phyloP scores from a whole-genome alignment of 2,113 vertebrate genomes.

The Bufo gargarizans region DNA sequence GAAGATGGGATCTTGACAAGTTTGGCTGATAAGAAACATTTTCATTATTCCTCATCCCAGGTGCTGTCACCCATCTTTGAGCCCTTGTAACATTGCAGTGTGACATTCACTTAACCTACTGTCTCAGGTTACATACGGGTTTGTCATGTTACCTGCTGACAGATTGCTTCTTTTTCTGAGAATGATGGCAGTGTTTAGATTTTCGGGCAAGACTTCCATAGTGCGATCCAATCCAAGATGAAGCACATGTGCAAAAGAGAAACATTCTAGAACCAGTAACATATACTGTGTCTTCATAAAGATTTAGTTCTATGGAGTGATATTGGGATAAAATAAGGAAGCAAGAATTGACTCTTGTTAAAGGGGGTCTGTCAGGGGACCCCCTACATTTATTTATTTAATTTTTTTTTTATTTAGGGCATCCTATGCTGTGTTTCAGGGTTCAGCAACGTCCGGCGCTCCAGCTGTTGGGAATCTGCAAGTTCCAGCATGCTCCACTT shows the following conservation, averaged over 20 bases:
- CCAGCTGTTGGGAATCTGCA: no score
- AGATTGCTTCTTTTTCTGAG: constrained; percentile 1
- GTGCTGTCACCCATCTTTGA: not conserved
- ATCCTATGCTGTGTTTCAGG: no score
- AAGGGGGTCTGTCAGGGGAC: no score
- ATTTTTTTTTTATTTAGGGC: no score
- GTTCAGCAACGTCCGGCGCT: no score
- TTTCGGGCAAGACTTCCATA: not conserved
- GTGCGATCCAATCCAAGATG: not conserved
- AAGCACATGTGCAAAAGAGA: not conserved
- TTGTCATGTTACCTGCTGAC: not conserved
- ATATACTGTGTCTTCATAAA: not conserved
- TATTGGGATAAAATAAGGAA: no score
- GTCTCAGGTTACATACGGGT: not conserved
- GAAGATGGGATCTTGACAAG: constrained; percentile 9
- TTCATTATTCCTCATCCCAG: not conserved
- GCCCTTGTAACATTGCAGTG: not conserved
- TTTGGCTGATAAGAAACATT: constrained; percentile 35
- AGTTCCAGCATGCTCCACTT: no score
- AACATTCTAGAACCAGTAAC: not conserved
- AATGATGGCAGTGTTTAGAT: not conserved
- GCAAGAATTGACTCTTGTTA: no score
- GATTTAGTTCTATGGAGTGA: not conserved
- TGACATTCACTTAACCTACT: not conserved
- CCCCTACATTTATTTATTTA: no score